Base-by-base conservation (phyloP, 2,888 invertebrate genomes). In the Pyrocoelia pectoralis region DNA sequence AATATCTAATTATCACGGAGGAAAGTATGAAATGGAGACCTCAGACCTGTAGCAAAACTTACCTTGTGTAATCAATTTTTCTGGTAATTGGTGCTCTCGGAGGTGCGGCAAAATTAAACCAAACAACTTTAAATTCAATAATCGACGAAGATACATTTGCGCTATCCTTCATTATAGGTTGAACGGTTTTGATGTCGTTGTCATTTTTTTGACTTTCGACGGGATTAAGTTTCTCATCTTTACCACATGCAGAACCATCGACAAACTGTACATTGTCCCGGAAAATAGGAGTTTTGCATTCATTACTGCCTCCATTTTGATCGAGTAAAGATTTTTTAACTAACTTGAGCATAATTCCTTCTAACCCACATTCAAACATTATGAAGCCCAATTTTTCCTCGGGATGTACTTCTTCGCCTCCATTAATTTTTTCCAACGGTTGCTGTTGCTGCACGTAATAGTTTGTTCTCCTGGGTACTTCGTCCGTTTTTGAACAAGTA, bases 41-140 rank as follows among this genome's bases (percentile, higher is more conserved):
- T n/a, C n/a, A n/a, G n/a, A n/a, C n/a, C n/a, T n/a, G n/a, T n/a
- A n/a, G n/a, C n/a, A n/a, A n/a, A n/a, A n/a, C 46, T 72, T 79
- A 91, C 91, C 93, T 89, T 0, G 97, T 97, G 74, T 93, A 95
- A 79, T 97, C 97, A 72, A 97, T 95, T 83, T 96, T 96, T 70
- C 94, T 87, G 0, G 96, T 96, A 50, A 96, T 96, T 0, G 97
- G 95, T 1, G 95, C 94, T 66, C 95, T 88, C 0, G 97, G 97
- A 0, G 98, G 97, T 0, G 98, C 97, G 3, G 98, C 97, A 82
- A 98, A 98, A 80, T 97, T 97, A 75, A 98, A 95, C 97, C 97
- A 98, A 46, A 96, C 92, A 0, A 93, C 89, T 78, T 93, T 93
- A 58, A 98, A 82, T 76, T 97, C 94, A 56, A 97, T 91, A 1